Base-by-base conservation (phyloP, 2,888 invertebrate species). In the Apantesis nais region DNA sequence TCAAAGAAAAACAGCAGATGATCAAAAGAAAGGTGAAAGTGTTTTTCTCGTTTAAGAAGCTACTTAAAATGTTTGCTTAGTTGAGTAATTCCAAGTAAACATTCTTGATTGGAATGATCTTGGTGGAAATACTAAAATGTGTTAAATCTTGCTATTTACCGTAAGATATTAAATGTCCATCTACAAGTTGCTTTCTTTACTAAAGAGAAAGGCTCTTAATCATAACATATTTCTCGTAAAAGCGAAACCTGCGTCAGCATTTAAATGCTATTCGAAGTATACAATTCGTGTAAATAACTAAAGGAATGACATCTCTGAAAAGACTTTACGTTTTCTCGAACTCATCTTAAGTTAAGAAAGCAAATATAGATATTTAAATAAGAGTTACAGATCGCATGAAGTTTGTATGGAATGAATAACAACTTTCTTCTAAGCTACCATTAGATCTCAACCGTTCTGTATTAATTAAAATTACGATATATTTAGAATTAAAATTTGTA, bases 341-440 rank as follows among this genome's bases (percentile, higher is more conserved):
- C n/a, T 52, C 37, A 66, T 60, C 37, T 41, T 41, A 22, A 66
- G 66, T 34, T 44, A 67, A 61, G 58, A 34, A 29, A 58, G 31
- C 29, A 44, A 31, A 41, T 44, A 9, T 44, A 61, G 41, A 34
- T 41, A 12, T 31, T 41, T 14, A 67, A 58, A 19, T 19, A 39
- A 41, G 66, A 31, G 22, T 67, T 31, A 34, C 29, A 41, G n/a
- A 60, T 61, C 44, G 67, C 67, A 67, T 67, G 67, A 67, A 61
- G 31, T 55, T 67, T 39, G 67, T 31, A 61, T 61, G 25, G 34
- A 67, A 67, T 67, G 60, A 61, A 44, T 34, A 39, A 60, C 29
- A 39, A 41, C n/a, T 31, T 60, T 67, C 22, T 25, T 41, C 29
- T n/a, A 60, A 67, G 31, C 14, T 48, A 29, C n/a, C 31, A 41